Evolutionary conservation across 1,140 invertebrate genomes (phyloP), one percentile per base, ranked within the genome.

Genomic region (Cydia fagiglandana): DNA sequence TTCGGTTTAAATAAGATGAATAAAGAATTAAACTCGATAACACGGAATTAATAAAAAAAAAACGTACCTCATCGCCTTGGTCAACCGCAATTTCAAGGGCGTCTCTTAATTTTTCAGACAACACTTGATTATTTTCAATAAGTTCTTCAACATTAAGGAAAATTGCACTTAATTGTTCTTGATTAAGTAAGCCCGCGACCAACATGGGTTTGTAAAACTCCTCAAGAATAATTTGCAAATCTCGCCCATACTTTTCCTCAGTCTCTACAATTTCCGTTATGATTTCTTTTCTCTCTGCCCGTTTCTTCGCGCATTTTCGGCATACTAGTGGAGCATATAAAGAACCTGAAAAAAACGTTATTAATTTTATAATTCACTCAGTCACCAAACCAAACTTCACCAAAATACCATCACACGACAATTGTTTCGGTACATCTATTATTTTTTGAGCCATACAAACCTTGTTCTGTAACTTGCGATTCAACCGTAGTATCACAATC

Each of bases 241-340:
- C 98, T 80, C 97, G 94, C 2, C 97, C 97, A 87, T 99, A 99
- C 87, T 98, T 99, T 81, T 98, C 96, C 93, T 99, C 98, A 1
- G 98, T 99, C 90, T 99, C 98, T 2, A 98, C 97, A 78, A 99
- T 98, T 94, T 99, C 98, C 1, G 96, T 96, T 70, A 99, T 97
- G 20, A 98, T 99, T 93, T 99, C 98, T 85, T 98, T 98, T 50
- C 98, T 94, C 87, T 99, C 98, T 0, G 96, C 95, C 75, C 98
- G 94, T 86, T 97, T 97, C 84, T 98, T 97, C 64, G 95, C 94
- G 89, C 98, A 99, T 86, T 97, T 97, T 77, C 96, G 94, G 93
- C 98, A 99, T 7, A 98, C 95, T 74, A 97, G 91, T 1, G 96
- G 95, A n/a, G 96, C 95, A 81, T 95, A 97, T 83, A 96, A 93